These are phyloP conservation scores for Caenorhabditis panamensis DNA, from an alignment of 2,888 invertebrate genomes.

Conservation along the genomic window DNA sequence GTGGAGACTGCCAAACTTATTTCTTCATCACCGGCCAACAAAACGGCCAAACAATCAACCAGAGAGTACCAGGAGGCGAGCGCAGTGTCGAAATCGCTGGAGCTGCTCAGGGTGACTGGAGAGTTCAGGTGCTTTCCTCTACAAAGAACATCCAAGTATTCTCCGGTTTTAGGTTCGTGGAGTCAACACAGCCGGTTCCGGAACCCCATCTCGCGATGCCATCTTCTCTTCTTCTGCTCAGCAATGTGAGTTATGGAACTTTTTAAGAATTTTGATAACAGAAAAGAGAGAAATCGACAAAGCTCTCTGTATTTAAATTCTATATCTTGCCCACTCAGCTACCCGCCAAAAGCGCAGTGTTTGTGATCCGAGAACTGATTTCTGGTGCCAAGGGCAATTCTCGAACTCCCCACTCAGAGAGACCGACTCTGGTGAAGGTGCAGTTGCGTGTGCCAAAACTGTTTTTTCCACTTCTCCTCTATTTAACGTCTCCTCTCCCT, in stretches of 20 bases:
- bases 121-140: constrained; percentile 66
- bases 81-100: constrained; percentile 68
- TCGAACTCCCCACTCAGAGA: constrained; percentile 58
- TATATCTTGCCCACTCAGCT: constrained; percentile 34
- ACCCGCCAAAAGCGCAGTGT: constrained; percentile 73
- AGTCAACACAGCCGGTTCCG: constrained; percentile 76
- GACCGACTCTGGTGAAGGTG: constrained; percentile 52
- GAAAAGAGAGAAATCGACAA: neutral
- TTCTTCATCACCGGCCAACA: constrained; percentile 77
- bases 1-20: constrained; percentile 73
- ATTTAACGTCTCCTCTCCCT: constrained; percentile 14
- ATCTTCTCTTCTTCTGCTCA: constrained; percentile 61
- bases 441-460: constrained; percentile 39
- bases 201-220: constrained; percentile 74
- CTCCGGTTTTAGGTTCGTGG: constrained; percentile 63
- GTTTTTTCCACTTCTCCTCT: constrained; percentile 35
- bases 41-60: constrained; percentile 62
- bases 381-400: constrained; percentile 77
- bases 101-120: constrained; percentile 66
- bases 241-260: constrained; percentile 70
- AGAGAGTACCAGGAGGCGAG: constrained; percentile 67
- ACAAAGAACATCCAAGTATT: neutral
- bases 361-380: constrained; percentile 80
- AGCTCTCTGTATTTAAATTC: neutral
- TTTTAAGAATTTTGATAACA: neutral